Conservation (phyloP, 2,888 invertebrate species). For the Aquatica leii region DNA sequence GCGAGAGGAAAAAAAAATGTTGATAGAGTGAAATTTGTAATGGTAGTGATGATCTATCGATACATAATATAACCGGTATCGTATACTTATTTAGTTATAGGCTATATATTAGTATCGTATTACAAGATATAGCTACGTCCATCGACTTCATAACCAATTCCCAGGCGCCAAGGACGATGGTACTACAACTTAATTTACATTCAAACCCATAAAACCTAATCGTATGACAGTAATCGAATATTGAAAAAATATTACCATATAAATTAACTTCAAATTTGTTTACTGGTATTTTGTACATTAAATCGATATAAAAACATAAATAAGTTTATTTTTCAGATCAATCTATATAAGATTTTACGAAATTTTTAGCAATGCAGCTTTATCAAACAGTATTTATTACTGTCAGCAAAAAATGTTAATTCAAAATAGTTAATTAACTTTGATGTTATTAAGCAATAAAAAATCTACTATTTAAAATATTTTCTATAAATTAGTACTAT, state of each 20-base stretch:
- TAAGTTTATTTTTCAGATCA: too few relatives aligned
- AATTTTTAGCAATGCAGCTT: too few relatives aligned
- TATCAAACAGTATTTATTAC: too few relatives aligned
- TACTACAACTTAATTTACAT: constrained; percentile 12
- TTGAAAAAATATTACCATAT: constrained; percentile 2
- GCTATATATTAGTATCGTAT: constrained; percentile 1
- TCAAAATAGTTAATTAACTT: too few relatives aligned
- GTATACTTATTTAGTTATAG: neutral
- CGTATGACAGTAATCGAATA: constrained; percentile 10
- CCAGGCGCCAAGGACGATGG: constrained; percentile 7
- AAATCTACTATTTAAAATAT: too few relatives aligned
- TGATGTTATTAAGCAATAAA: too few relatives aligned
- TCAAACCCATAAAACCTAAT: constrained; percentile 13
- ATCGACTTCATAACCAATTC: constrained; percentile 11
- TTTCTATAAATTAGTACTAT: too few relatives aligned
- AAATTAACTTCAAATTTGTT: too few relatives aligned
- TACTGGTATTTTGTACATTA: too few relatives aligned
- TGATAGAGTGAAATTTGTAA: constrained; percentile 8
- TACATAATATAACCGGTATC: neutral
- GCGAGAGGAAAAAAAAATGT: neutral
- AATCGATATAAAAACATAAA: too few relatives aligned
- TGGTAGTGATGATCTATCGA: constrained; percentile 8
- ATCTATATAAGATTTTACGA: too few relatives aligned
- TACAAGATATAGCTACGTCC: constrained; percentile 6
- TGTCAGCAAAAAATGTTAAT: too few relatives aligned